Percentiles rank a stretch among this genome's conserved stretches.
Conservation (phyloP, 2,113 vertebrate genomes). For the Scomber colias region DNA sequence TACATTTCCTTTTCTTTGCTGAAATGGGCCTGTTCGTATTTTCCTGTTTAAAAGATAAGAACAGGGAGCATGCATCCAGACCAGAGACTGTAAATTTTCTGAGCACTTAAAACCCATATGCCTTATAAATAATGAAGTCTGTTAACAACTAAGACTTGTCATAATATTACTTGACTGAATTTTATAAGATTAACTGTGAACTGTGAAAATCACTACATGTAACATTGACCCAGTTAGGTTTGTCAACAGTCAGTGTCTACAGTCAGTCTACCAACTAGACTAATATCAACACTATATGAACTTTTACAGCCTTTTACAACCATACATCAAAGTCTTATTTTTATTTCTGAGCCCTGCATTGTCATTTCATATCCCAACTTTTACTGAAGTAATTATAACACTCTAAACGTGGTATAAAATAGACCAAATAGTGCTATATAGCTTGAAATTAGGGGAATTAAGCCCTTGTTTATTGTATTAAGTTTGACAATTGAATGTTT, state of each 20-base stretch:
- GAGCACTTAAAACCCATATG: neutral
- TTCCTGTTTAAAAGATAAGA: conserved; percentile 75
- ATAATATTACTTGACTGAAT: neutral
- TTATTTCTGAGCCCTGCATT: too few relatives aligned
- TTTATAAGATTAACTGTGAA: neutral
- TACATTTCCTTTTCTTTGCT: conserved; percentile 77
- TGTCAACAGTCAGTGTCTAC: neutral
- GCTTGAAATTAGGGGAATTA: neutral
- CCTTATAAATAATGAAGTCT: neutral
- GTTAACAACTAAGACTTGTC: neutral
- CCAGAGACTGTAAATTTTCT: conserved; percentile 52
- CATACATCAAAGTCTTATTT: too few relatives aligned
- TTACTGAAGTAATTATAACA: neutral
- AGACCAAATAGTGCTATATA: too few relatives aligned
- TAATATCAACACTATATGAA: neutral
- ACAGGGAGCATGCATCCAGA: conserved; percentile 31
- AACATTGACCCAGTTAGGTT: neutral
- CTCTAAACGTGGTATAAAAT: neutral
- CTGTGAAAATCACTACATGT: neutral
- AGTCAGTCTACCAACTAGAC: neutral
- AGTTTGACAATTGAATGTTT: neutral
- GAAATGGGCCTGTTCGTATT: conserved; percentile 55
- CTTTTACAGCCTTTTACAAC: neutral
- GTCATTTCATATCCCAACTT: too few relatives aligned
- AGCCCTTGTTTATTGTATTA: neutral